A percentile compares a stretch with the other conserved stretches of the same genome.
phyloP scores from a whole-genome alignment of 2,113 vertebrate genomes.

The Nothobranchius kuhntae region DNA sequence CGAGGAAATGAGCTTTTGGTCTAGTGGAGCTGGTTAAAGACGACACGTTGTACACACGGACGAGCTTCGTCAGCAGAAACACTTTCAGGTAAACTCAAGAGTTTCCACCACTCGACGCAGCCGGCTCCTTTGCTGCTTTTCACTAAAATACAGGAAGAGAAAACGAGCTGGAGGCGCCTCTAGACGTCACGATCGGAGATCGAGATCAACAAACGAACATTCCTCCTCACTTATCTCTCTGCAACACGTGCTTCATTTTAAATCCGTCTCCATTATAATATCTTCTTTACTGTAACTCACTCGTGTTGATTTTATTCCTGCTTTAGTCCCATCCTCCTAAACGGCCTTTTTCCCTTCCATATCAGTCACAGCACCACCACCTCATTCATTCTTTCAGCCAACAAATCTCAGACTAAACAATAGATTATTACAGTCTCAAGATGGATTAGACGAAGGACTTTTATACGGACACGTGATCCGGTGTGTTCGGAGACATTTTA shows the following conservation, averaged over 20 bases:
- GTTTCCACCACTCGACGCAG: neutral
- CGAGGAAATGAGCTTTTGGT: constrained; percentile 1
- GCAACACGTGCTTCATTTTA: constrained; percentile 14
- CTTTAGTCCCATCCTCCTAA: neutral
- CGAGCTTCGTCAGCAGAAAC: neutral
- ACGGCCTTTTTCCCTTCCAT: neutral
- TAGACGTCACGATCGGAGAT: constrained; percentile 53
- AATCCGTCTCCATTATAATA: constrained; percentile 16
- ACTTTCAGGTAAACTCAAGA: neutral
- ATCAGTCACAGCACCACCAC: constrained; percentile 22
- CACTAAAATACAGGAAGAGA: constrained; percentile 31
- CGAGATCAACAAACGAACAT: constrained; percentile 58
- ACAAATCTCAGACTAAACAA: constrained; percentile 1
- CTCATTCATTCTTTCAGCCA: constrained; percentile 22
- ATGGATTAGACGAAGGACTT: neutral
- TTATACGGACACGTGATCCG: neutral
- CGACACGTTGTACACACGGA: neutral
- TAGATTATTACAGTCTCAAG: neutral
- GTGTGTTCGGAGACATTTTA: neutral
- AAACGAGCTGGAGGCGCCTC: constrained; percentile 18
- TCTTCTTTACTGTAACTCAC: neutral
- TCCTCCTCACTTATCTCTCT: constrained; percentile 56
- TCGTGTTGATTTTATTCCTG: neutral
- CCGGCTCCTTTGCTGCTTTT: constrained; percentile 10
- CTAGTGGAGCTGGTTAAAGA: neutral